Evolutionary conservation across 2,113 vertebrate species (phyloP).

Genomic region (Montifringilla adamsi): DNA sequence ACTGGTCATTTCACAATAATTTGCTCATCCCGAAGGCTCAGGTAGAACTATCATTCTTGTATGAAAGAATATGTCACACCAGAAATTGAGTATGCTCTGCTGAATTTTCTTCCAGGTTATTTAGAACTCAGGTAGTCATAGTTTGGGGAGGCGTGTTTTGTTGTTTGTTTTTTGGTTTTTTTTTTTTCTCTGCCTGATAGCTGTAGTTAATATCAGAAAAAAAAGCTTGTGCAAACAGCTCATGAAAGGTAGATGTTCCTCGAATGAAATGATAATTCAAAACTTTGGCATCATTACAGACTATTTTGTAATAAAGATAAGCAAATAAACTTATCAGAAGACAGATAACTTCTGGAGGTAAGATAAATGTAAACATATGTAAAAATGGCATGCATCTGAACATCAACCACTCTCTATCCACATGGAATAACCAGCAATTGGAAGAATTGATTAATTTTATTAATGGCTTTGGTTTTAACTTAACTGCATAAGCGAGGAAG

Average conservation of each 20-base stretch:
- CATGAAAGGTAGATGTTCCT: neutral
- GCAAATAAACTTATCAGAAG: neutral
- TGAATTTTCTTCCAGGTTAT: neutral
- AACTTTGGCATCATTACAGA: neutral
- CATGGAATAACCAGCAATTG: neutral
- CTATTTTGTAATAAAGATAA: neutral
- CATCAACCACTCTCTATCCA: neutral
- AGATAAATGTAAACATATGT: neutral
- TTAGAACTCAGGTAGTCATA: neutral
- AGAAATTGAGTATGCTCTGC: neutral
- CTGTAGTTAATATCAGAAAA: neutral
- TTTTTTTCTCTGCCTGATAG: rapidly evolving
- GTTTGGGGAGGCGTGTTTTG: too few relatives aligned
- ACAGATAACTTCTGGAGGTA: neutral
- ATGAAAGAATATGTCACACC: neutral
- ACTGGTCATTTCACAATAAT: neutral
- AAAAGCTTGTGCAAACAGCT: neutral
- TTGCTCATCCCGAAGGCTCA: neutral
- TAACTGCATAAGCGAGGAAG: neutral
- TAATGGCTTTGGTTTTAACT: neutral
- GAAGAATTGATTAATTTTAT: neutral
- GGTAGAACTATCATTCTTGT: neutral
- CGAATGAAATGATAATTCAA: neutral
- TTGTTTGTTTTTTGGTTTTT: neutral
- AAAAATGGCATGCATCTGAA: neutral